Percentiles rank a stretch among this genome's conserved stretches.
phyloP scores from a whole-genome alignment of 30 jellyfish, hydroid and myxozoan genomes.

The Rhopilema esculentum region DNA sequence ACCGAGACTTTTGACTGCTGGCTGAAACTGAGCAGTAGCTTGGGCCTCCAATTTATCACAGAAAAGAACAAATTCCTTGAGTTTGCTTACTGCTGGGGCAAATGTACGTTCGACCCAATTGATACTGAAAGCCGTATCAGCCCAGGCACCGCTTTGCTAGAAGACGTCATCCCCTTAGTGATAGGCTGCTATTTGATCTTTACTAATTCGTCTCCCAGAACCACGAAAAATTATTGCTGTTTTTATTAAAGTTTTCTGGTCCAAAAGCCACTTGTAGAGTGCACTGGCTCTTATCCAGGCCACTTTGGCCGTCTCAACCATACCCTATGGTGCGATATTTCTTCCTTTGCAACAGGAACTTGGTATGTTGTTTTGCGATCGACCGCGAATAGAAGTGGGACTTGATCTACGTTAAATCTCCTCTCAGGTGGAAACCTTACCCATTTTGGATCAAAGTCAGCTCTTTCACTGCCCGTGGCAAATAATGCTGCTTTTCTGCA shows the following conservation, averaged over 20 bases:
- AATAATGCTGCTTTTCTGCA: slow-evolving; percentile 28
- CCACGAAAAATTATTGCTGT: slow-evolving; percentile 68
- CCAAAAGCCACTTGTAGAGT: slow-evolving; percentile 33
- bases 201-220: slow-evolving; percentile 44
- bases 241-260: slow-evolving; percentile 27
- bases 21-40: too few species aligned
- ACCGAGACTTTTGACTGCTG: too few species aligned
- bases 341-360: slow-evolving; percentile 6
- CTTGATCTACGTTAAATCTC: slow-evolving; percentile 60
- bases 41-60: too few species aligned
- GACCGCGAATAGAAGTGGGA: slow-evolving; percentile 66
- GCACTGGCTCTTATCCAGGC: slow-evolving; percentile 31
- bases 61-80: slow-evolving; percentile 23
- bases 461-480: slow-evolving; percentile 9
- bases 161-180: slow-evolving; percentile 50
- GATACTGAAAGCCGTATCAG: slow-evolving; percentile 32
- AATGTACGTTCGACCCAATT: slow-evolving; percentile 12
- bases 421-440: slow-evolving; percentile 62
- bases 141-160: slow-evolving; percentile 56
- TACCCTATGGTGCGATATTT: slow-evolving; percentile 19
- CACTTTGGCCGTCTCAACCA: slow-evolving; percentile 48
- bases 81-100: slow-evolving; percentile 45
- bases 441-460: slow-evolving; percentile 67
- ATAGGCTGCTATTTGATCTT: slow-evolving; percentile 35
- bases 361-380: slow-evolving; percentile 42